These are phyloP conservation scores for Cyclargus thomasi DNA, from an alignment of 1,140 invertebrate genomes.

Conservation along the genomic window DNA sequence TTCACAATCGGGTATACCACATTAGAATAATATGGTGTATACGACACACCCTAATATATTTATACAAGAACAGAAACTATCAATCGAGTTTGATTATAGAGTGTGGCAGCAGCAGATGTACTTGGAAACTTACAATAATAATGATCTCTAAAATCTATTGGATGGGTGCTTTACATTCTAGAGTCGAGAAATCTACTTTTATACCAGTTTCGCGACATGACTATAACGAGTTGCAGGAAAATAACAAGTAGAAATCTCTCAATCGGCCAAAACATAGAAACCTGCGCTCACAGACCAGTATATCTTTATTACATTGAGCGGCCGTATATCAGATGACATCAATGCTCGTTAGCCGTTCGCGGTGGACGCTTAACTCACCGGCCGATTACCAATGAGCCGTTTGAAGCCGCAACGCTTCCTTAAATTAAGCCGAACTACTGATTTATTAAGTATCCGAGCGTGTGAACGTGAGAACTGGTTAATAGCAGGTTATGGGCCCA, in stretches of 20 bases:
- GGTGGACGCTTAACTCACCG: constrained; percentile 5
- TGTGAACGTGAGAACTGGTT: neutral
- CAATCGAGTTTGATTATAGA: neutral
- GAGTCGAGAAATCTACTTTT: neutral
- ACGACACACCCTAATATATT: neutral
- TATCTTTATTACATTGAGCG: constrained; percentile 4
- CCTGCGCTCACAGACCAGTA: neutral
- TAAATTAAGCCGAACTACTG: constrained; percentile 12
- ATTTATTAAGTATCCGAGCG: neutral
- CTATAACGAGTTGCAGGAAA: constrained; percentile 2
- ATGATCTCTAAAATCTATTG: neutral
- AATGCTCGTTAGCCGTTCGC: constrained; percentile 7
- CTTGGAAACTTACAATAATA: neutral
- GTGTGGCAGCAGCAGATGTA: too few species aligned
- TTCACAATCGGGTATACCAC: neutral
- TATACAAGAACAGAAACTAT: neutral
- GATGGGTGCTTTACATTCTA: neutral
- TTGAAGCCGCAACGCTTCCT: constrained; percentile 1
- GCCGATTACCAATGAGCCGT: neutral
- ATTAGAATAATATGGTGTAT: neutral
- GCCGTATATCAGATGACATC: constrained; percentile 8
- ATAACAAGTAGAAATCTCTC: constrained; percentile 14
- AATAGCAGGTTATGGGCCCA: constrained; percentile 4
- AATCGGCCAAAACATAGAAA: constrained; percentile 8
- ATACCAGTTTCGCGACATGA: neutral